Evolutionary conservation across 2,888 invertebrate genomes (phyloP).

Genomic region (Drosophila yooni): DNA sequence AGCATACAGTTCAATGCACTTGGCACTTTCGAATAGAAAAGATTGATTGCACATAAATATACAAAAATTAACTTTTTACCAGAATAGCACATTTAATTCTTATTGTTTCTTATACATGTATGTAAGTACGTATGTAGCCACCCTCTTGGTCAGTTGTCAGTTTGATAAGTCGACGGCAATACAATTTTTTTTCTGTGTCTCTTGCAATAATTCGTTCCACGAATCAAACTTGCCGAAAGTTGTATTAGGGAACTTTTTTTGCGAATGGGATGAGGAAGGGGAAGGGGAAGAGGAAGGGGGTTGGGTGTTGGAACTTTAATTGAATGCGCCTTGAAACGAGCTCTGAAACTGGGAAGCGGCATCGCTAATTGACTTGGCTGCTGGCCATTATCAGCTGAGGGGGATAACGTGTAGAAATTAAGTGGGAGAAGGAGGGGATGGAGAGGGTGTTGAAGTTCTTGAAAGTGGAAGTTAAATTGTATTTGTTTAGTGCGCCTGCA

Average conservation of each 20-base stretch:
- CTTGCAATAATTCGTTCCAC: constrained; percentile 23
- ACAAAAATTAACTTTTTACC: not conserved
- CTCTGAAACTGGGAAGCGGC: constrained; percentile 21
- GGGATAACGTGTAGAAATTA: not conserved
- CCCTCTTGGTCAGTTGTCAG: constrained; percentile 33
- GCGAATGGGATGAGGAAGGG: not conserved
- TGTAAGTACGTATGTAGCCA: not conserved
- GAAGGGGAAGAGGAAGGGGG: too few relatives aligned
- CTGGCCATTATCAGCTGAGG: constrained; percentile 47
- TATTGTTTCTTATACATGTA: not conserved
- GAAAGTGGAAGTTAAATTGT: constrained; percentile 81
- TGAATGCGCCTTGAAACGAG: constrained; percentile 41
- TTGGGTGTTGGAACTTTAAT: constrained; percentile 45
- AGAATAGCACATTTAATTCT: not conserved
- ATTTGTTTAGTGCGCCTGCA: constrained; percentile 70
- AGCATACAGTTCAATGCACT: constrained; percentile 31
- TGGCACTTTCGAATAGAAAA: not conserved
- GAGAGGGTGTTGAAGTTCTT: constrained; percentile 47
- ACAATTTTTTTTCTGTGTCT: constrained; percentile 12
- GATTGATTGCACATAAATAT: not conserved
- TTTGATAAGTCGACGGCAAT: constrained; percentile 36
- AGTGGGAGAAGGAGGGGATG: not conserved
- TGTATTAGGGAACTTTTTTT: not conserved
- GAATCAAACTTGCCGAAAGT: constrained; percentile 9
- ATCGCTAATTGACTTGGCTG: constrained; percentile 69